Percentiles rank a stretch among this genome's conserved stretches.
These are phyloP conservation scores for Cavia aperea DNA, from an alignment of 2,113 vertebrate species.

Conservation along the genomic window DNA sequence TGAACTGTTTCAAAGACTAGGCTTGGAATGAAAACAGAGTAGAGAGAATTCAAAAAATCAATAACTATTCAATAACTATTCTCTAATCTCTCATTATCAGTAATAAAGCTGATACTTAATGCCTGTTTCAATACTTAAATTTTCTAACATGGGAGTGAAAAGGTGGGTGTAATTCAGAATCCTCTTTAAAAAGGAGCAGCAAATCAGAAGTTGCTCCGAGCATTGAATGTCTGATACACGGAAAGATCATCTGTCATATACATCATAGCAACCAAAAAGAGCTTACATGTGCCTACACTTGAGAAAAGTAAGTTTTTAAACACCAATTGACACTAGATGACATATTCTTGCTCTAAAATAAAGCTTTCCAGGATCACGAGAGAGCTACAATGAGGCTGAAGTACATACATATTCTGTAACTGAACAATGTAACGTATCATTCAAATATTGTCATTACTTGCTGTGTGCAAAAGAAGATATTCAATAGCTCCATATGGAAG, in stretches of 20 bases:
- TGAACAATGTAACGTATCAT: not conserved
- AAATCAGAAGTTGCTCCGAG: not conserved
- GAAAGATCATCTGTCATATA: not conserved
- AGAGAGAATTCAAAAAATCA: not conserved
- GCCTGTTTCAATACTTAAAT: not conserved
- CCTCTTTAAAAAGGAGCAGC: not conserved
- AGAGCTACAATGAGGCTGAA: not conserved
- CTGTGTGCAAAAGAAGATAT: not conserved
- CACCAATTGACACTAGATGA: not conserved
- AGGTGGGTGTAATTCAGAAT: not conserved
- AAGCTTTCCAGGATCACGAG: not conserved
- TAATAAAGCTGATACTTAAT: not conserved
- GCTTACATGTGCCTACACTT: not conserved
- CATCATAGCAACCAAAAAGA: not conserved
- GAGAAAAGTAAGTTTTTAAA: not conserved
- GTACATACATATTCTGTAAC: not conserved
- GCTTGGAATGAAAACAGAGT: not conserved
- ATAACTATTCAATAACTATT: not conserved
- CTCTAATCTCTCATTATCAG: not conserved
- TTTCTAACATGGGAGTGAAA: not conserved
- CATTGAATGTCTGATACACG: not conserved
- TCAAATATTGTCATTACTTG: not conserved
- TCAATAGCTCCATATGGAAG: slow-evolving; percentile 44
- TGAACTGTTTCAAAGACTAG: not conserved
- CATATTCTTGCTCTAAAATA: not conserved